A percentile compares a stretch with the other conserved stretches of the same genome.
phyloP scores from a whole-genome alignment of 2,797 vertebrate species.

The Falco peregrinus region DNA sequence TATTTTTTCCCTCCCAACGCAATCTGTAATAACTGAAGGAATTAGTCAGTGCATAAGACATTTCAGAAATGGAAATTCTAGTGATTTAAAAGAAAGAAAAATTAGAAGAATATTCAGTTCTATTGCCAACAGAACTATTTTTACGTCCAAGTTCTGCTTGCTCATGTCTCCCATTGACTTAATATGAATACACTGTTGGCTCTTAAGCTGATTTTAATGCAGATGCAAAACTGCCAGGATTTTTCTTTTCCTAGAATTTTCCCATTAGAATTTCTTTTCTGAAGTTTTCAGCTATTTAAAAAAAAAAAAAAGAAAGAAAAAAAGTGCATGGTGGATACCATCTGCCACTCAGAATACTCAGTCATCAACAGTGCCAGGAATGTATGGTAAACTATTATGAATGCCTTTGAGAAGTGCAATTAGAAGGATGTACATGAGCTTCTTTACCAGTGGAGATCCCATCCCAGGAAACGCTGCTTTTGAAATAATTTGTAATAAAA shows the following conservation, averaged over 20 bases:
- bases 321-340: not conserved
- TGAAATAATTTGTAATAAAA: not conserved
- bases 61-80: not conserved
- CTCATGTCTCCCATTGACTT: not conserved
- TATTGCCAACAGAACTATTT: not conserved
- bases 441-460: not conserved
- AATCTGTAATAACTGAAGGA: not conserved
- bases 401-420: not conserved
- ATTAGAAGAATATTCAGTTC: not conserved
- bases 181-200: not conserved
- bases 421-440: not conserved
- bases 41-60: not conserved
- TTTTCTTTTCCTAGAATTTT: not conserved
- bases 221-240: not conserved
- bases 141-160: not conserved
- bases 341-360: not conserved
- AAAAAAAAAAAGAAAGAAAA: not conserved
- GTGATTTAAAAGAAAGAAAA: not conserved
- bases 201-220: not conserved
- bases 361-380: not conserved
- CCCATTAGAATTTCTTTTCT: not conserved
- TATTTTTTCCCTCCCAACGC: not conserved
- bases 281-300: not conserved
- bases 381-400: not conserved
- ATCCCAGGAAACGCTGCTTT: not conserved